These are phyloP conservation scores for Micromys minutus DNA, from an alignment of 2,113 vertebrate species.

Conservation along the genomic window DNA sequence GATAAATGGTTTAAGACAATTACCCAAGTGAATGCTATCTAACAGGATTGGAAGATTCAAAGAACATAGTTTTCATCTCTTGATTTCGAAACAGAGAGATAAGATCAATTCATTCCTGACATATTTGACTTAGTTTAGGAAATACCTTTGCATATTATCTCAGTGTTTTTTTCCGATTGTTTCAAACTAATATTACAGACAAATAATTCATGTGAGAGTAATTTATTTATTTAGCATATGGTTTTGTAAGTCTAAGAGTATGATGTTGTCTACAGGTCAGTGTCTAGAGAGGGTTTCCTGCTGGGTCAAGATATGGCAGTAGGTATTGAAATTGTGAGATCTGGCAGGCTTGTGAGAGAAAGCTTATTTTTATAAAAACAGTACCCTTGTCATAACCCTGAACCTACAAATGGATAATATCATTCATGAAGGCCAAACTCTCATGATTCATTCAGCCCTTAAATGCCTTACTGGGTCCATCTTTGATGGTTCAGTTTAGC, in stretches of 20 bases:
- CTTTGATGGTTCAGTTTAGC: neutral
- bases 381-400: neutral
- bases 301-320: neutral
- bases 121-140: neutral
- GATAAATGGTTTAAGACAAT: neutral
- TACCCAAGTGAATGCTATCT: neutral
- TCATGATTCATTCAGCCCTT: neutral
- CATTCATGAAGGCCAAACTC: neutral
- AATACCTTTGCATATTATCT: neutral
- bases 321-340: neutral
- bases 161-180: neutral
- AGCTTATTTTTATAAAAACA: neutral
- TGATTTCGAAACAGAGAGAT: neutral
- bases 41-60: neutral
- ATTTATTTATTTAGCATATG: neutral
- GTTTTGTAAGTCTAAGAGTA: neutral
- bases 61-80: neutral
- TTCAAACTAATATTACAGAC: neutral
- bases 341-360: neutral
- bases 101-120: neutral
- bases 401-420: neutral
- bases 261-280: neutral
- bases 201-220: neutral
- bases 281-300: neutral
- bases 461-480: neutral